A percentile compares a stretch with the other conserved stretches of the same genome.
These are phyloP conservation scores for Teleiodes luculella DNA, from an alignment of 2,888 invertebrate species.

Conservation along the genomic window DNA sequence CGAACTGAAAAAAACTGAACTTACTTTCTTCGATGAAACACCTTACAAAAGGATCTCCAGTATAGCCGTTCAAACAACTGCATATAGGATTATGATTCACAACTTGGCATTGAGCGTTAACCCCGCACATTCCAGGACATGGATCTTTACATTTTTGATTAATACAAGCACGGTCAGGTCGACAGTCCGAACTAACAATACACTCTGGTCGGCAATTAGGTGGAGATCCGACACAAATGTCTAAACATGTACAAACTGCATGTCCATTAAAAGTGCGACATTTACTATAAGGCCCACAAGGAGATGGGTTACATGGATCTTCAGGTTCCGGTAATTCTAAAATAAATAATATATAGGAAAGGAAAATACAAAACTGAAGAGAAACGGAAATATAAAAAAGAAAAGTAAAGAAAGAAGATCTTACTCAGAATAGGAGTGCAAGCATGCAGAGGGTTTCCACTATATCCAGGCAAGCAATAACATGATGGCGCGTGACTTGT, in stretches of 20 bases:
- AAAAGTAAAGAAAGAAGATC: constrained; percentile 63
- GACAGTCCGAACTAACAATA: constrained; percentile 87
- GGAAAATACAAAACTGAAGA: constrained; percentile 43
- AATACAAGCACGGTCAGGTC: constrained; percentile 85
- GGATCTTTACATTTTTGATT: constrained; percentile 88
- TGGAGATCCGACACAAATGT: constrained; percentile 85
- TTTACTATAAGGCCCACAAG: constrained; percentile 88
- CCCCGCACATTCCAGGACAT: constrained; percentile 86
- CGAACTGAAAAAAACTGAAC: constrained; percentile 29
- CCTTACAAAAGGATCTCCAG: constrained; percentile 87
- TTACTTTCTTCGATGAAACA: constrained; percentile 82
- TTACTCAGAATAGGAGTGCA: constrained; percentile 81
- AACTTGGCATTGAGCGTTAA: constrained; percentile 87
- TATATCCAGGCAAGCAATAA: constrained; percentile 84
- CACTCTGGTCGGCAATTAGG: constrained; percentile 88
- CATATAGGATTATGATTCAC: constrained; percentile 89
- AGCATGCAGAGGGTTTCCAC: constrained; percentile 84
- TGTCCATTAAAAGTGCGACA: constrained; percentile 84
- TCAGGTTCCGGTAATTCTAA: constrained; percentile 68
- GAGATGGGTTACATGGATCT: constrained; percentile 86
- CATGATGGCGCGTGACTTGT: constrained; percentile 88
- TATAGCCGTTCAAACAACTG: constrained; percentile 82
- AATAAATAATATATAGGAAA: constrained; percentile 46
- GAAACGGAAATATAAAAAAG: too few relatives aligned
- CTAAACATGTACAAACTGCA: constrained; percentile 87